Evolutionary conservation across 2,113 vertebrate species (phyloP).

Genomic region (Perca schrenkii): DNA sequence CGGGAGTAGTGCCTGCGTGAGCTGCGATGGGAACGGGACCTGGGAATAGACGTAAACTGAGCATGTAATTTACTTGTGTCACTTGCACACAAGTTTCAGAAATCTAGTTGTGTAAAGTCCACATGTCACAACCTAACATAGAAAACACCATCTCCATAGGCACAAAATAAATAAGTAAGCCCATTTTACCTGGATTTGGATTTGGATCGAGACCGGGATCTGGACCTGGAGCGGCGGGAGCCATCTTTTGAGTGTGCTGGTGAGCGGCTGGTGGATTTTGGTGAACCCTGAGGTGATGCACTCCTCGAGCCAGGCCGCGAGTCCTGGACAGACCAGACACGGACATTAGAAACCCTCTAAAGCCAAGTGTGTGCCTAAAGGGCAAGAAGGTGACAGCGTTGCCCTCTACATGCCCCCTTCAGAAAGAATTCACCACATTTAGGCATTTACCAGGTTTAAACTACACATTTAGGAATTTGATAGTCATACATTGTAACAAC

Average conservation of each 20-base stretch:
- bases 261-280: slow-evolving; percentile 69
- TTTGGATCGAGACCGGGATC: slow-evolving; percentile 82
- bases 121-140: background rate
- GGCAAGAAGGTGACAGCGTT: slow-evolving; percentile 47
- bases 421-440: slow-evolving; percentile 42
- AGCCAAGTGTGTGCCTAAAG: background rate
- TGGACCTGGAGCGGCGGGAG: slow-evolving; percentile 87
- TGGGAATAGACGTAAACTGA: background rate
- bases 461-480: slow-evolving; percentile 24
- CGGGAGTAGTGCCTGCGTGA: slow-evolving; percentile 74
- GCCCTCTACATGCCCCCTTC: slow-evolving; percentile 44
- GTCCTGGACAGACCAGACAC: slow-evolving; percentile 90
- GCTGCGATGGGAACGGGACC: slow-evolving; percentile 78
- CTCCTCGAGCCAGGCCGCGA: slow-evolving; percentile 88
- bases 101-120: background rate
- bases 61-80: background rate
- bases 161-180: background rate
- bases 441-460: slow-evolving; percentile 41
- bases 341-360: slow-evolving; percentile 84
- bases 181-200: slow-evolving; percentile 78
- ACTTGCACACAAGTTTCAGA: background rate
- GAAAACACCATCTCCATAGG: background rate
- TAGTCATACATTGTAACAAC: slow-evolving; percentile 24
- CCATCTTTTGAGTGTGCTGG: slow-evolving; percentile 74
- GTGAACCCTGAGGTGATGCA: slow-evolving; percentile 74